Evolutionary conservation across 2,113 vertebrate species (phyloP).

Genomic region (Coptodon rendalli): DNA sequence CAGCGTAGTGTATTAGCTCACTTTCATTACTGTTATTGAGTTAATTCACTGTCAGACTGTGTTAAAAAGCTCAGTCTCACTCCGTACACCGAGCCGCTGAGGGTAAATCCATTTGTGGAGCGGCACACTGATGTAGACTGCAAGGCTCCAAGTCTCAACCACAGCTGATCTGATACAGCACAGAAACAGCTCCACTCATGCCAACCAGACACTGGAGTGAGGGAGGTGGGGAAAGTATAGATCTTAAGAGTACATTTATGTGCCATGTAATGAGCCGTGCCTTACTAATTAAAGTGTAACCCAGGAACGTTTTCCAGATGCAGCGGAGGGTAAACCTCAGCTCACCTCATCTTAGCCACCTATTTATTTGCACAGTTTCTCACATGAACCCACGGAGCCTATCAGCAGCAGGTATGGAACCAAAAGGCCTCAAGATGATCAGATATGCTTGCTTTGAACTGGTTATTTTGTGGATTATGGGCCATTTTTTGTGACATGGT

Average conservation of each 20-base stretch:
- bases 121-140: slow-evolving; percentile 49
- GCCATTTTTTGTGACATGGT: not conserved
- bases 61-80: not conserved
- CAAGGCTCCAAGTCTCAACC: slow-evolving; percentile 59
- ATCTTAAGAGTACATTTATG: slow-evolving; percentile 41
- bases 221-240: not conserved
- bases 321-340: slow-evolving; percentile 4
- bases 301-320: slow-evolving; percentile 28
- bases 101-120: not conserved
- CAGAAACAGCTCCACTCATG: slow-evolving; percentile 30
- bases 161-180: slow-evolving; percentile 60
- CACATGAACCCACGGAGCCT: not conserved
- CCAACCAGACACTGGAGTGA: slow-evolving; percentile 47
- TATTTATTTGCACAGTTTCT: slow-evolving; percentile 13
- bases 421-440: not conserved
- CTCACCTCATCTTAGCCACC: slow-evolving; percentile 13
- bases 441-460: not conserved
- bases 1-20: not conserved
- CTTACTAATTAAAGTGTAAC: slow-evolving; percentile 43
- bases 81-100: not conserved
- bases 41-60: not conserved
- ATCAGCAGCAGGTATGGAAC: not conserved
- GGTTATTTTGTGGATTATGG: not conserved
- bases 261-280: slow-evolving; percentile 47
- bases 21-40: not conserved